Base-by-base conservation (phyloP, 2,113 vertebrate species). In the Rhombomys opimus region DNA sequence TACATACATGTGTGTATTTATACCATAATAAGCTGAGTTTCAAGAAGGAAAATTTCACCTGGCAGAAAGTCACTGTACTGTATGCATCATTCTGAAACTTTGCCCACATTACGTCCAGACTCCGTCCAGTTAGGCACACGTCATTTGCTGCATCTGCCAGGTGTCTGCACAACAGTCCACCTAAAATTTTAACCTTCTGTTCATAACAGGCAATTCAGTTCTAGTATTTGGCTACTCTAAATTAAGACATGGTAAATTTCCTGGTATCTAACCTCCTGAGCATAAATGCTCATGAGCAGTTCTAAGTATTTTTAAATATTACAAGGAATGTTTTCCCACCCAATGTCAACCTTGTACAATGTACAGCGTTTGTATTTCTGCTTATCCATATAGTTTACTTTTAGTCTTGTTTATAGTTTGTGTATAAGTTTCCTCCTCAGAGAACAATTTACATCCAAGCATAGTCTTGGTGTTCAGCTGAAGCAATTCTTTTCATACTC, bases 11-110 rank as follows among this genome's bases (percentile, higher is more conserved):
- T 75, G 90, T 78, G n/a, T 57, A 94, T 94, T 32, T 50, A 70
- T 94, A 95, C 57, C 91, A 84, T 84, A 80, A 95, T 91, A 95
- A 78, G 94, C 87, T 89, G 92, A 76, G 92, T 91, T 84, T 76
- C 81, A 35, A 80, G 68, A 95, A 85, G 23, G 18, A 97, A 94
- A 20, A 54, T 75, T 81, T 73, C 82, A 77, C 67, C 95, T 94
- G 96, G 96, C 85, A 97, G 90, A 96, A 94, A 89, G 73, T 95
- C 90, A 95, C 0, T 50, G 6, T 88, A 87, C 30, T 70, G 59
- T 13, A 82, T 17, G 3, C 2, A 67, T 92, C 46, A 54, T 59
- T 88, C 46, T 76, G 63, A 14, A 91, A 78, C 50, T 87, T n/a
- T 18, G 27, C 61, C 67, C 72, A 88, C 20, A 9, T 70, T 12